Evolutionary conservation across 2,797 vertebrate genomes (phyloP), one percentile per base, ranked within the genome.

Genomic region (Scleropages formosus): DNA sequence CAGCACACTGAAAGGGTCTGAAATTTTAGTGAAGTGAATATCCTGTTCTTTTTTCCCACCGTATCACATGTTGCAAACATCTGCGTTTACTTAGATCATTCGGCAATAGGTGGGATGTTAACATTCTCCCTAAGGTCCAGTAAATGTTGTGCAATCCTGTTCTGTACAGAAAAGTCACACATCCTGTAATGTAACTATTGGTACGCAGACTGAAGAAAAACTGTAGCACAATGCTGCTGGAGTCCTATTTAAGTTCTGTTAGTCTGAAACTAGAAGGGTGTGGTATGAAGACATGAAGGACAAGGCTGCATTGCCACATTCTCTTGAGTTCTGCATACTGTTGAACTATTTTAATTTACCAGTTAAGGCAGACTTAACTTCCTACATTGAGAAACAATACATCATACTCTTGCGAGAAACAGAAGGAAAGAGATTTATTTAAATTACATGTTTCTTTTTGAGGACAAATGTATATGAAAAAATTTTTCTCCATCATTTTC

Each of bases 21-120:
- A 78, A 80, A 78, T 81, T 74, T 8, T 80, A 60, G 79, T 70
- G 72, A 80, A 78, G 76, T 79, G 77, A 80, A 82, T 46, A 61
- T 73, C 76, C 62, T 75, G 75, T 18, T 82, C 73, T 27, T 12
- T 56, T 81, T 75, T 77, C 60, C 47, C 67, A 51, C 10, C 22
- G 27, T 71, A 61, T 61, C 70, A 68, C 81, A 80, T 84, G 77
- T 85, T 84, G 80, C 75, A 81, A 89, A 90, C 90, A 92, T 92
- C 89, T 92, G 90, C 88, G 83, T 86, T 89, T 86, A 84, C 80
- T 88, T 82, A 88, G 71, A 79, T 77, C 79, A 64, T 77, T 82
- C n/a, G 81, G 84, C 77, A 84, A 80, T 85, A 81, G 81, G 81
- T 80, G 74, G 74, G 80, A 80, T 76, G 76, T 73, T 80, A 78